Base-by-base conservation (phyloP, 2,797 vertebrate species). In the Chaunax sp. region DNA sequence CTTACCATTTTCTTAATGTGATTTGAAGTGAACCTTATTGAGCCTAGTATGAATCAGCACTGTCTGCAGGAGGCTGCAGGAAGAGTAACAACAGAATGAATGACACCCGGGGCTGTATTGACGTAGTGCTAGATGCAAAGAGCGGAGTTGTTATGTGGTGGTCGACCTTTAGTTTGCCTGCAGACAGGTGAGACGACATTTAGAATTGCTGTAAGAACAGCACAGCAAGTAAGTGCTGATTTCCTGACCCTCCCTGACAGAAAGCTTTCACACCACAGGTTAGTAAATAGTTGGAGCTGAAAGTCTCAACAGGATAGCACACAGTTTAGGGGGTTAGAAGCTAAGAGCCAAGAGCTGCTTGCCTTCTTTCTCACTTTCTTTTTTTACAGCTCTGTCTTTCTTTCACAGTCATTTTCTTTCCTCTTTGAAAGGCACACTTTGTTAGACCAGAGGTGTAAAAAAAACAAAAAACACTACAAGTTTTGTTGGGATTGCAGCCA, bases 391-490 rank as follows among this genome's bases (percentile, higher is more conserved):
- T 85, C 82, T 83, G 64, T 87, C 92, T 94, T 89, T 91, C 90
- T 94, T 73, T 90, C 77, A 65, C 78, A 30, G 6, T 92, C 92
- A 93, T 92, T 92, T 88, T 93, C 82, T 89, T 87, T 95, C 91
- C 91, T 92, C 94, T 93, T 93, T 90, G 88, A 94, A 94, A 87
- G 91, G 92, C 94, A 89, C 84, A 86, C 45, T 93, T 95, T 94
- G 90, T 93, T 93, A 95, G 90, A 95, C 92, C 93, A 62, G 66
- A 52, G 70, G 72, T 84, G 88, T 11, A 82, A 76, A 66, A 84
- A 82, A 84, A 84, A 81, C 33, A 82, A 76, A 66, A 84, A 82
- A 84, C 85, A 81, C 86, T 83, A 78, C 86, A 83, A 4, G 79
- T 80, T 87, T 85, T 83, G 83, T 80, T 23, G 72, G 72, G 62